Percentiles rank a stretch among this genome's conserved stretches.
phyloP scores from a whole-genome alignment of 2,113 vertebrate genomes.

The Mormyrus lacerda region DNA sequence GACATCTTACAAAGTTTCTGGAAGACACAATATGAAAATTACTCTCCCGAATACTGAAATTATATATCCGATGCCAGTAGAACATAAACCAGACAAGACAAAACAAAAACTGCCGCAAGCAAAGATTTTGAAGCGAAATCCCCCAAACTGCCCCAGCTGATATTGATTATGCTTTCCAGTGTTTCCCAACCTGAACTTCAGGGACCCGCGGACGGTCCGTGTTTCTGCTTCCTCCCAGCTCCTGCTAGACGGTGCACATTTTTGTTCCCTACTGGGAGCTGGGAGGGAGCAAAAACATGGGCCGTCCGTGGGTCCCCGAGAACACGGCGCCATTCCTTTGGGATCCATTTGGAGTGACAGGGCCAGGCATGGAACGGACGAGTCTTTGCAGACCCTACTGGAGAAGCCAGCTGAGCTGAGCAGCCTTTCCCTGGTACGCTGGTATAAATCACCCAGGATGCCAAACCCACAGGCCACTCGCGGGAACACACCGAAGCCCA shows the following conservation, averaged over 20 bases:
- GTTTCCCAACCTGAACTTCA: neutral
- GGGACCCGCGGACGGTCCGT: neutral
- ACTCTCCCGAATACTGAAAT: neutral
- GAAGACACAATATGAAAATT: neutral
- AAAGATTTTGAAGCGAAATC: neutral
- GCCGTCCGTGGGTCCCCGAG: neutral
- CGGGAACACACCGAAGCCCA: slow-evolving; percentile 51
- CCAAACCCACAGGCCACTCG: slow-evolving; percentile 33
- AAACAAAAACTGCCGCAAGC: slow-evolving; percentile 12
- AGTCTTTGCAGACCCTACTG: slow-evolving; percentile 43
- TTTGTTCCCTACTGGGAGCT: neutral
- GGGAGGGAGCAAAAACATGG: neutral
- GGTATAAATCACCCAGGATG: slow-evolving; percentile 49
- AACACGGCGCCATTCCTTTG: slow-evolving; percentile 34
- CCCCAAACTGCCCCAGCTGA: neutral
- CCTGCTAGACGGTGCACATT: neutral
- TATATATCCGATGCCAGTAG: neutral
- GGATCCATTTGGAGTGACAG: slow-evolving; percentile 33
- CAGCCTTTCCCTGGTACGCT: slow-evolving; percentile 44
- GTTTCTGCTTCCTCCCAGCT: too few species aligned
- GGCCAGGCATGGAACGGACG: slow-evolving; percentile 16
- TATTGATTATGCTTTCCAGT: neutral
- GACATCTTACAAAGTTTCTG: slow-evolving; percentile 36
- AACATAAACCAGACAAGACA: neutral
- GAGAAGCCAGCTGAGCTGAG: slow-evolving; percentile 52